These are phyloP conservation scores for Athrips mouffetella DNA, from an alignment of 2,888 invertebrate genomes.

Conservation along the genomic window DNA sequence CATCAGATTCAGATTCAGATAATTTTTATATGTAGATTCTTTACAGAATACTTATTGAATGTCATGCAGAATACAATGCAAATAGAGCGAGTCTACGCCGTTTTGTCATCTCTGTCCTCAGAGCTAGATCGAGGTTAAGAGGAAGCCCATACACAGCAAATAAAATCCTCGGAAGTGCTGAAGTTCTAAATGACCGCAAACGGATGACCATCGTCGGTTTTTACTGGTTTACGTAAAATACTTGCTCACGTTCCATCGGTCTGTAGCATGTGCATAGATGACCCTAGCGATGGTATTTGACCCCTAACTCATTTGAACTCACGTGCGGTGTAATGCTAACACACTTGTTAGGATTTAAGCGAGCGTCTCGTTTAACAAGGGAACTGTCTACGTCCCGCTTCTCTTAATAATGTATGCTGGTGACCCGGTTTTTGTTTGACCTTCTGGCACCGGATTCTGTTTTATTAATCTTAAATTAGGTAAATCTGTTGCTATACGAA, in stretches of 20 bases:
- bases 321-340: conserved; percentile 17
- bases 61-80: too few relatives aligned
- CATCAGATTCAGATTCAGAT: too few relatives aligned
- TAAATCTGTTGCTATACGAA: not conserved
- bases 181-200: too few relatives aligned
- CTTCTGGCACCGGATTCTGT: too few relatives aligned
- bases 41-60: too few relatives aligned
- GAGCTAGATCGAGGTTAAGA: too few relatives aligned
- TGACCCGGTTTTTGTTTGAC: not conserved
- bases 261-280: conserved; percentile 3
- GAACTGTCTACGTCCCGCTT: not conserved
- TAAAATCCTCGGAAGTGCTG: too few relatives aligned
- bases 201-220: not conserved
- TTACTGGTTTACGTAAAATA: conserved; percentile 1
- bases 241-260: conserved; percentile 4
- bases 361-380: not conserved
- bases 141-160: too few relatives aligned
- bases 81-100: too few relatives aligned
- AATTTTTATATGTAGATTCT: too few relatives aligned
- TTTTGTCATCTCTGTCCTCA: too few relatives aligned
- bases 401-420: not conserved
- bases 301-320: conserved; percentile 28
- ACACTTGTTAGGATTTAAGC: not conserved
- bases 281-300: conserved; percentile 7
- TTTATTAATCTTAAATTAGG: not conserved